Conservation (phyloP, 2,113 vertebrate species). For the Microtus pennsylvanicus region DNA sequence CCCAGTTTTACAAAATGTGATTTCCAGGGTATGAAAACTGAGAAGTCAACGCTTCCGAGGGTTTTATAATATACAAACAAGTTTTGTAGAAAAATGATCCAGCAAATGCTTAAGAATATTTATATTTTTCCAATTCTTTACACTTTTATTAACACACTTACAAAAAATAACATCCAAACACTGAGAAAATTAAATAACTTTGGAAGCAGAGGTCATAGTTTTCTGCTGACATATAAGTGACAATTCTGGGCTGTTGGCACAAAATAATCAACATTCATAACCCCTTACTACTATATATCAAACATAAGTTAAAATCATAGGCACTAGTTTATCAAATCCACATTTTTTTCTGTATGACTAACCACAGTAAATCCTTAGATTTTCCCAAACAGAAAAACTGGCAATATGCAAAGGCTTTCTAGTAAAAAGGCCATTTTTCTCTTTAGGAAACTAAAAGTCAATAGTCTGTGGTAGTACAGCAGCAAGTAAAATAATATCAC, state of each 20-base stretch:
- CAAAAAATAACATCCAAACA: constrained; percentile 91
- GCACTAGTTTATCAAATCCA: constrained; percentile 96
- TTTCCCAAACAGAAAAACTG: constrained; percentile 87
- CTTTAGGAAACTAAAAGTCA: constrained; percentile 84
- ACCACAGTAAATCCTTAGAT: constrained; percentile 86
- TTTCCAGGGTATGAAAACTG: constrained; percentile 79
- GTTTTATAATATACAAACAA: constrained; percentile 74
- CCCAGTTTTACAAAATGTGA: constrained; percentile 81
- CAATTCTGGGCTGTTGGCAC: constrained; percentile 93
- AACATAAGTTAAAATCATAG: constrained; percentile 96
- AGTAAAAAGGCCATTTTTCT: constrained; percentile 85
- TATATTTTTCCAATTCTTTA: constrained; percentile 89
- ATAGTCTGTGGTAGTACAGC: constrained; percentile 82
- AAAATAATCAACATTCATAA: constrained; percentile 92
- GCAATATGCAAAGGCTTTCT: constrained; percentile 85
- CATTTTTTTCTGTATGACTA: constrained; percentile 85
- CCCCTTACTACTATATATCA: constrained; percentile 88
- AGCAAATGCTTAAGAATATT: constrained; percentile 89
- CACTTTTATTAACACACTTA: constrained; percentile 90
- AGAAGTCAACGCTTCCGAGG: constrained; percentile 76
- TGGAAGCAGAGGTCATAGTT: constrained; percentile 88
- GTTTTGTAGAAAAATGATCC: constrained; percentile 83
- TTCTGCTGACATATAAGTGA: constrained; percentile 92
- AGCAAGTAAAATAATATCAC: constrained; percentile 83
- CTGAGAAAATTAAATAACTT: constrained; percentile 91